Conservation (phyloP, 2,888 invertebrate species). For the Brachyopa scutellaris region DNA sequence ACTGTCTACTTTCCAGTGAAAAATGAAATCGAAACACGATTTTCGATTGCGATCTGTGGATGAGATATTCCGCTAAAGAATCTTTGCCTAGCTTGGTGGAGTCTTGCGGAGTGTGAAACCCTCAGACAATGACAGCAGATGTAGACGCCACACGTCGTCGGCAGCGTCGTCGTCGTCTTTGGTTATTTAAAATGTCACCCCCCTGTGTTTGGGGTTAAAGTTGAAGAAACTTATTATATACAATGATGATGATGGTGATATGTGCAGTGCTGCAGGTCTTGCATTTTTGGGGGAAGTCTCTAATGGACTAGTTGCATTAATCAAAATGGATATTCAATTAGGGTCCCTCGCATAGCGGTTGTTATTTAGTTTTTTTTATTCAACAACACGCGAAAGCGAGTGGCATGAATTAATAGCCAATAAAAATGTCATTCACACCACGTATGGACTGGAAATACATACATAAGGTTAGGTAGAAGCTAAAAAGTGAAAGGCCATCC, state of each 20-base stretch:
- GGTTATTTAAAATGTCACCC: conserved; percentile 51
- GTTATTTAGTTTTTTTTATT: not conserved
- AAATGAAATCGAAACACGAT: conserved; percentile 71
- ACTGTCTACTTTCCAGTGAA: conserved; percentile 57
- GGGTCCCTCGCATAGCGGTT: conserved; percentile 32
- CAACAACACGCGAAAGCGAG: conserved; percentile 17
- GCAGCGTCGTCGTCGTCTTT: conserved; percentile 27
- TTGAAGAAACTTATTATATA: conserved; percentile 69
- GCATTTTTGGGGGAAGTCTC: conserved; percentile 35
- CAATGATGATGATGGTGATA: conserved; percentile 46
- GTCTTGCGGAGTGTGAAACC: conserved; percentile 37
- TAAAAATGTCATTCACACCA: conserved; percentile 22
- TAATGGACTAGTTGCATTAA: conserved; percentile 58
- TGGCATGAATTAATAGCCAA: conserved; percentile 23
- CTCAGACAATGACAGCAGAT: conserved; percentile 54
- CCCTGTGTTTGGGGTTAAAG: conserved; percentile 54
- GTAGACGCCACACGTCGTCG: conserved; percentile 68
- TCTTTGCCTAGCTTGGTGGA: conserved; percentile 23
- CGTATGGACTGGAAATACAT: not conserved
- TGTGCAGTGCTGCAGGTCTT: conserved; percentile 52
- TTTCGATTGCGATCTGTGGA: conserved; percentile 63
- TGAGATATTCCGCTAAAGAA: conserved; percentile 43
- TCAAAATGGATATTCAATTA: conserved; percentile 59
- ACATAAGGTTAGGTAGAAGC: not conserved
- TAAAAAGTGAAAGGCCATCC: conserved; percentile 28